Percentiles rank a stretch among this genome's conserved stretches.
phyloP scores from a whole-genome alignment of 2,797 vertebrate species.

The Siniperca obscura region DNA sequence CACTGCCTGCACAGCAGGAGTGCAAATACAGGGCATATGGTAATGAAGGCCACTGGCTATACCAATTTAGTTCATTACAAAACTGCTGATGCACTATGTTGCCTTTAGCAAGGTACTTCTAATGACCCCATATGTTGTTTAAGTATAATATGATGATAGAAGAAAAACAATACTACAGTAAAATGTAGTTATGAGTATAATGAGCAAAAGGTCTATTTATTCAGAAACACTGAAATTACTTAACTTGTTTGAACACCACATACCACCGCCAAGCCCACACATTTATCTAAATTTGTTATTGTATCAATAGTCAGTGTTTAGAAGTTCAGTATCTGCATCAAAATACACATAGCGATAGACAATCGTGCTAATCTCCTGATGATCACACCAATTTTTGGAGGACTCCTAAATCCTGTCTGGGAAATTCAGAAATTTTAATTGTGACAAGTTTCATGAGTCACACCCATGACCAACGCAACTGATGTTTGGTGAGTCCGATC shows the following conservation, averaged over 20 bases:
- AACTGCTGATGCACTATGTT: constrained; percentile 51
- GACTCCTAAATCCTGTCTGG: too few species aligned
- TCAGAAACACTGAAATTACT: background rate
- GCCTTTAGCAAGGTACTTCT: constrained; percentile 49
- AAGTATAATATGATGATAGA: constrained; percentile 15
- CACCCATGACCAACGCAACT: too few species aligned
- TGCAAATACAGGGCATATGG: constrained; percentile 62
- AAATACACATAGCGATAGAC: background rate
- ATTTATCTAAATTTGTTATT: background rate
- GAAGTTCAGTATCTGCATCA: background rate
- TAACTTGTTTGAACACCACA: background rate
- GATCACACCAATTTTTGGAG: too few species aligned
- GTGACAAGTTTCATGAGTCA: background rate
- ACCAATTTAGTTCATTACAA: constrained; percentile 59
- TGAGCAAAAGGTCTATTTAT: background rate
- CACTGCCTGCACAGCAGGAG: constrained; percentile 15
- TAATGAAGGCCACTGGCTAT: constrained; percentile 48
- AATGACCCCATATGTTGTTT: constrained; percentile 57
- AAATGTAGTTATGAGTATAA: constrained; percentile 11
- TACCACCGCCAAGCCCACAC: background rate
- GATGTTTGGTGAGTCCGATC: too few species aligned
- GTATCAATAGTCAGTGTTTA: background rate
- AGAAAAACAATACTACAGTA: background rate
- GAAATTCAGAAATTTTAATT: background rate
- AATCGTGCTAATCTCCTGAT: too few species aligned